A percentile compares a stretch with the other conserved stretches of the same genome.
Conservation (phyloP, 2,797 vertebrate species). For the Sparus aurata region DNA sequence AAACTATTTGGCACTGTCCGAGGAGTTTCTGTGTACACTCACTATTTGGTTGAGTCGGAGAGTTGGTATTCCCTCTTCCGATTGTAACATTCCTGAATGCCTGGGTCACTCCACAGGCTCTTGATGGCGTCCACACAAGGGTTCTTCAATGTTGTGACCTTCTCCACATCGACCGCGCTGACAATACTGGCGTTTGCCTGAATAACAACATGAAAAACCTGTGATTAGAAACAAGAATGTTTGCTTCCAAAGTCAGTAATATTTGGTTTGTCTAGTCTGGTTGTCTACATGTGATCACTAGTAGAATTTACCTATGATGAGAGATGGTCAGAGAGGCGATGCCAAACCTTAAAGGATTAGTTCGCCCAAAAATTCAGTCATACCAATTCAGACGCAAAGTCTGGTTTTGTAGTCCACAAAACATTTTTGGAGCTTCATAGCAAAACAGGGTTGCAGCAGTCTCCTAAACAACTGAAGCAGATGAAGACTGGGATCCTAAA, state of each 20-base stretch:
- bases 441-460: no score
- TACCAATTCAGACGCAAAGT: no score
- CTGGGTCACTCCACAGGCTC: slow-evolving; percentile 95
- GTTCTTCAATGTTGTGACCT: slow-evolving; percentile 88
- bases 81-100: slow-evolving; percentile 95
- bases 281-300: neutral
- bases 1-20: slow-evolving; percentile 52
- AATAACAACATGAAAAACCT: neutral
- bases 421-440: no score
- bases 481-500: no score
- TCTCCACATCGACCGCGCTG: slow-evolving; percentile 91
- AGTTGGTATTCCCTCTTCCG: slow-evolving; percentile 97
- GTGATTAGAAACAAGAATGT: no score
- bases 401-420: no score
- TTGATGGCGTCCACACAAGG: slow-evolving; percentile 93
- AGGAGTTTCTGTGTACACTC: slow-evolving; percentile 81
- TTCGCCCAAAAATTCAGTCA: no score
- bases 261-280: no score
- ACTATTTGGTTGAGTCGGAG: slow-evolving; percentile 99
- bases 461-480: no score
- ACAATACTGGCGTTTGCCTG: slow-evolving; percentile 91
- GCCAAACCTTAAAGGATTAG: neutral
- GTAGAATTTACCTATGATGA: neutral
- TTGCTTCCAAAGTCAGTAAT: no score
- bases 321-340: neutral